These are phyloP conservation scores for Salarias fasciatus DNA, from an alignment of 2,797 vertebrate species.

Conservation along the genomic window DNA sequence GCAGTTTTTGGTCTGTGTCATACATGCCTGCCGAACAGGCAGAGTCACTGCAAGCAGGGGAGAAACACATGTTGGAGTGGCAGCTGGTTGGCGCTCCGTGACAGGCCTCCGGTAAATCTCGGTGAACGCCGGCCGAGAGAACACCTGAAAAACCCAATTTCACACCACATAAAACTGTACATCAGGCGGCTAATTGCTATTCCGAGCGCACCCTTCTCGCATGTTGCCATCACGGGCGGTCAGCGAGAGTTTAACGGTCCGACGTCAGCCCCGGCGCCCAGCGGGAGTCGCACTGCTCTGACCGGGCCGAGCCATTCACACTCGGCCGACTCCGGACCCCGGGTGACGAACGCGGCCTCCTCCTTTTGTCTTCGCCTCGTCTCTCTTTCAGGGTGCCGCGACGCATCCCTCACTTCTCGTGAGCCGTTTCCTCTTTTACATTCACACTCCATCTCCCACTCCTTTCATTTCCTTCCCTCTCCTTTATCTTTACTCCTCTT, in stretches of 20 bases:
- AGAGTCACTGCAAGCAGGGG: constrained; percentile 13
- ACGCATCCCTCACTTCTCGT: constrained; percentile 7
- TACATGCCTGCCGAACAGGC: constrained; percentile 40
- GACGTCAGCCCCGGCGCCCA: too few species aligned
- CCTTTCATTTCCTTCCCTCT: constrained; percentile 46
- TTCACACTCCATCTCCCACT: constrained; percentile 38
- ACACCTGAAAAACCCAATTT: constrained; percentile 61
- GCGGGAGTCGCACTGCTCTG: too few species aligned
- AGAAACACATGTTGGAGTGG: constrained; percentile 15
- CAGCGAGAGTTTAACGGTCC: too few species aligned
- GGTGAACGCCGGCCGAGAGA: constrained; percentile 37
- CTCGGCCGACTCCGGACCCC: too few species aligned
- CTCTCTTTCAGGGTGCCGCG: constrained; percentile 19
- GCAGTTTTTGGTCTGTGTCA: constrained; percentile 58
- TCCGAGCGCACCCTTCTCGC: too few species aligned
- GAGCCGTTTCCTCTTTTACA: constrained; percentile 30
- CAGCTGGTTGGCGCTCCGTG: constrained; percentile 40
- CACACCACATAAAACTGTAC: constrained; percentile 67
- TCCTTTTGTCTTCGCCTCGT: constrained; percentile 14
- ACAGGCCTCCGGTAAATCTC: constrained; percentile 49
- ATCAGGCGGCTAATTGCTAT: too few species aligned
- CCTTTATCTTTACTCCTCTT: constrained; percentile 40
- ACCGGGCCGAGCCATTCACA: too few species aligned
- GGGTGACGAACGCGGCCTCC: constrained; percentile 25
- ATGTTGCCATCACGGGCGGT: too few species aligned